Conservation (phyloP, 2,113 vertebrate species). For the Sorex fumeus region DNA sequence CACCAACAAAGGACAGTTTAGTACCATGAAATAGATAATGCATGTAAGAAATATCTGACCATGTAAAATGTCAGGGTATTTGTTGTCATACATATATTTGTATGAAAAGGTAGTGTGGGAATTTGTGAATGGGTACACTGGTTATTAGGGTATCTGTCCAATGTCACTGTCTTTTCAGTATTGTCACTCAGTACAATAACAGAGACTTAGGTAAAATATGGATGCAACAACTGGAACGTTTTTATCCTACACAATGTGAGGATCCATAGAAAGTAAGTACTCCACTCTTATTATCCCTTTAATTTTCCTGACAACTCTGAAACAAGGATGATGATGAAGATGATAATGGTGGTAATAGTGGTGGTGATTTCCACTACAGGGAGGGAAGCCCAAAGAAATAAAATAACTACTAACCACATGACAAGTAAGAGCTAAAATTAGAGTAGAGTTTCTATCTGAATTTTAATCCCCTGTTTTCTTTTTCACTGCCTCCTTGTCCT, state of each 20-base stretch:
- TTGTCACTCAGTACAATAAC: neutral
- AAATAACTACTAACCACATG: constrained; percentile 1
- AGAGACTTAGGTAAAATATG: constrained; percentile 28
- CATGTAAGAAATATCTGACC: constrained; percentile 48
- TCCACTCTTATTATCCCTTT: constrained; percentile 27
- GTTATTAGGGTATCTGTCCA: neutral
- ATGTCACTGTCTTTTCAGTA: neutral
- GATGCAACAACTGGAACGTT: neutral
- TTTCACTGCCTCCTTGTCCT: neutral
- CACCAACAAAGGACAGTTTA: neutral
- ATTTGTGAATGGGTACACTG: neutral
- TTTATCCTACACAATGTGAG: constrained; percentile 23
- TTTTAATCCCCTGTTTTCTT: neutral
- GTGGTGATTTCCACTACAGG: neutral
- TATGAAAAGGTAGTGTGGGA: neutral
- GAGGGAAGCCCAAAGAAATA: constrained; percentile 23
- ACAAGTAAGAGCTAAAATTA: constrained; percentile 13
- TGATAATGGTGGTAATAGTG: neutral
- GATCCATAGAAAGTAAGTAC: neutral
- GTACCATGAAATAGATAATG: neutral
- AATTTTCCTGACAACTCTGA: constrained; percentile 2
- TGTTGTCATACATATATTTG: neutral
- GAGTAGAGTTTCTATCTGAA: neutral
- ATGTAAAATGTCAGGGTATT: neutral
- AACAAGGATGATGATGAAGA: neutral